Percentiles rank a stretch among this genome's conserved stretches.
These are phyloP conservation scores for Psittacula echo DNA, from an alignment of 2,797 vertebrate genomes.

Conservation along the genomic window DNA sequence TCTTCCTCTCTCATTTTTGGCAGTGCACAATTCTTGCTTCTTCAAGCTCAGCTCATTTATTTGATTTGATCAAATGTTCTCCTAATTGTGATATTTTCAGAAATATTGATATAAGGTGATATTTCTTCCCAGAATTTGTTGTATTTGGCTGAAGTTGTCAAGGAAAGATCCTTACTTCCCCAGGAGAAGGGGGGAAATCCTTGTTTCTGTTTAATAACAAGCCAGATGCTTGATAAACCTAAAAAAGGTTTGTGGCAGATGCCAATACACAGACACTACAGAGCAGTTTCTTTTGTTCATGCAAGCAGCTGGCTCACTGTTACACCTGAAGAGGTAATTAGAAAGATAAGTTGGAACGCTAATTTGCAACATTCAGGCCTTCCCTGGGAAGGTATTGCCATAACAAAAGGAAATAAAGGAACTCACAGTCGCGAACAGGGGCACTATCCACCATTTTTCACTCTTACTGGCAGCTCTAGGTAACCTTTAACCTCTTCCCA, in stretches of 20 bases:
- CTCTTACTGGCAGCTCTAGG: slow-evolving; percentile 68
- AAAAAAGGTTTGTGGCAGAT: neutral
- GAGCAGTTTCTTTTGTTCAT: slow-evolving; percentile 13
- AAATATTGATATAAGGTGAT: neutral
- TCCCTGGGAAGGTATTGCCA: slow-evolving; percentile 69
- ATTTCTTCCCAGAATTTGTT: neutral
- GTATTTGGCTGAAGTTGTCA: neutral
- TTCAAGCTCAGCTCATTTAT: neutral
- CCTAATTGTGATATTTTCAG: neutral
- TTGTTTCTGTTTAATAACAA: neutral
- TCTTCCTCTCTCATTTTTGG: neutral
- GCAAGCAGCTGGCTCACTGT: slow-evolving; percentile 51
- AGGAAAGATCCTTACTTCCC: neutral
- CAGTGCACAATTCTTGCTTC: neutral
- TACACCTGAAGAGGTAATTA: slow-evolving; percentile 75
- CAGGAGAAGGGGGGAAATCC: neutral
- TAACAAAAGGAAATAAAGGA: slow-evolving; percentile 71
- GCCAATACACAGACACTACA: neutral
- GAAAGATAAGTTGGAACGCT: slow-evolving; percentile 65
- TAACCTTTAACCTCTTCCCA: slow-evolving; percentile 78
- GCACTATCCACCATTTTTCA: slow-evolving; percentile 73
- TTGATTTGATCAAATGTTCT: neutral
- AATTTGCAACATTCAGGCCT: slow-evolving; percentile 70
- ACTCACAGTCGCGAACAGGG: slow-evolving; percentile 60
- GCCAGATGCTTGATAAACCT: neutral